Evolutionary conservation across 2,797 vertebrate genomes (phyloP).

Genomic region (Selene dorsalis): DNA sequence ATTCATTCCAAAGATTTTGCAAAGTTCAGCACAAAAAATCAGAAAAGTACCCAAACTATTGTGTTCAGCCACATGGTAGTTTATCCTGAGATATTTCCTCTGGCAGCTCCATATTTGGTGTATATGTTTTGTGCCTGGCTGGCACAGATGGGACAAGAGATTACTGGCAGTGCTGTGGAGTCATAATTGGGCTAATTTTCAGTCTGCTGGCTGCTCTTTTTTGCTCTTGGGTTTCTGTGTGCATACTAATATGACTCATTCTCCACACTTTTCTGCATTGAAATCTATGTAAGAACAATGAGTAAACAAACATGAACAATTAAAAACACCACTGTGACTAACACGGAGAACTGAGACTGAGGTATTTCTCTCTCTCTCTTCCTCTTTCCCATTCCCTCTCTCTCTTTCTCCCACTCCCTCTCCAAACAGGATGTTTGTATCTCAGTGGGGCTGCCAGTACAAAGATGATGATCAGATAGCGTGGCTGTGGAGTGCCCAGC

Average conservation of each 20-base stretch:
- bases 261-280: neutral
- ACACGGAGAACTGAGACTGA: neutral
- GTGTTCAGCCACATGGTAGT: neutral
- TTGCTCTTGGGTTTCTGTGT: constrained; percentile 35
- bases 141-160: constrained; percentile 15
- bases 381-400: neutral
- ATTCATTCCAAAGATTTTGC: neutral
- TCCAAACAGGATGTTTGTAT: constrained; percentile 87
- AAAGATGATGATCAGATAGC: constrained; percentile 83
- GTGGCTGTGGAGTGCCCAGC: constrained; percentile 62
- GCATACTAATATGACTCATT: constrained; percentile 29
- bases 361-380: constrained; percentile 32
- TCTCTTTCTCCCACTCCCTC: constrained; percentile 32
- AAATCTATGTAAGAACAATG: neutral
- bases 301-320: neutral
- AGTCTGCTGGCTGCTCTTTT: constrained; percentile 24
- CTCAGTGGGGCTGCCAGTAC: constrained; percentile 70
- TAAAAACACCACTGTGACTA: neutral
- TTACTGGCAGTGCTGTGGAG: constrained; percentile 10
- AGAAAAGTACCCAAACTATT: neutral
- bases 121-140: neutral
- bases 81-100: constrained; percentile 1
- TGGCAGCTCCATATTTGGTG: constrained; percentile 16
- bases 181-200: constrained; percentile 50
- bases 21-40: neutral